These are phyloP conservation scores for Dysmachus trigonus DNA, from an alignment of 2,888 invertebrate species.

Conservation along the genomic window DNA sequence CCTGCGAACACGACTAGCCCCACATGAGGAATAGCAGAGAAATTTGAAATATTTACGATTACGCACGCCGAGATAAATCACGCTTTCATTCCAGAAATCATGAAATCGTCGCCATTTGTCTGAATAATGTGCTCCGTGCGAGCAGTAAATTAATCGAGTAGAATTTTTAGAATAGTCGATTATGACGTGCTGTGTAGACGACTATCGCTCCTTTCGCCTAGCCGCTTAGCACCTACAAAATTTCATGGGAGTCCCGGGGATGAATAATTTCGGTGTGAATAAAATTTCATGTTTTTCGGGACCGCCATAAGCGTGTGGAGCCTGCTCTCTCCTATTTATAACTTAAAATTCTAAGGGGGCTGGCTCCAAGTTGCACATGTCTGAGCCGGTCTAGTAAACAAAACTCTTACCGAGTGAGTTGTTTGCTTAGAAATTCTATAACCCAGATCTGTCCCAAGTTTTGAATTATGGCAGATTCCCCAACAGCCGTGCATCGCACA, in stretches of 20 bases:
- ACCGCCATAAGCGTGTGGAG: not conserved
- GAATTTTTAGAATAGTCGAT: conserved; percentile 28
- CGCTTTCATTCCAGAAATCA: not conserved
- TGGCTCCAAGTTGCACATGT: not conserved
- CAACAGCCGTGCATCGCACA: not conserved
- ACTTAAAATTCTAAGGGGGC: not conserved
- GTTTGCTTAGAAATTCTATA: not conserved
- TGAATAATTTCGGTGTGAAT: conserved; percentile 6
- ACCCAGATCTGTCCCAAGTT: conserved; percentile 19
- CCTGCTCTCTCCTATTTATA: not conserved
- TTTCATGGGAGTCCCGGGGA: not conserved
- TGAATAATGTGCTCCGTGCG: not conserved
- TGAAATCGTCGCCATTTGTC: not conserved
- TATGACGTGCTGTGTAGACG: conserved; percentile 1
- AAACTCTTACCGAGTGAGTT: not conserved
- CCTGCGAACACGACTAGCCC: not conserved
- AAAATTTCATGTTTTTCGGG: conserved; percentile 10
- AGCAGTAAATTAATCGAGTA: conserved; percentile 2
- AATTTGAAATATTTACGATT: not conserved
- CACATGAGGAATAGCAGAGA: not conserved
- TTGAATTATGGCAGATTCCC: conserved; percentile 11
- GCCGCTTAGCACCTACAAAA: not conserved
- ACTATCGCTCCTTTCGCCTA: not conserved
- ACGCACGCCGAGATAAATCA: not conserved
- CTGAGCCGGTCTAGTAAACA: conserved; percentile 13